phyloP scores from a whole-genome alignment of 2,797 vertebrate species.

The Rhyacichthys aspro region DNA sequence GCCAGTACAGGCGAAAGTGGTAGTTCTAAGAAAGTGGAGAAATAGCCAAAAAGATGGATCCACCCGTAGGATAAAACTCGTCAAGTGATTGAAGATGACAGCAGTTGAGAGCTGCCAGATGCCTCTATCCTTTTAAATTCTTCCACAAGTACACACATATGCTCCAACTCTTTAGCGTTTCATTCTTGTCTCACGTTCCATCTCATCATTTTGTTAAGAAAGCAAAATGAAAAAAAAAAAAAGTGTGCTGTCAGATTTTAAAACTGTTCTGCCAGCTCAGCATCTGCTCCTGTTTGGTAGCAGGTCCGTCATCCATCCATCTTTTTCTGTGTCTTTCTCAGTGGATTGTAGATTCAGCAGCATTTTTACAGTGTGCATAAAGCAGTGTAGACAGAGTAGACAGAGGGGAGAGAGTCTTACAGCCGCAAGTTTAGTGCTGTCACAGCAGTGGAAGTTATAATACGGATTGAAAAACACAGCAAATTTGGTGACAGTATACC shows the following conservation, averaged over 20 bases:
- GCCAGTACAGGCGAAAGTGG: background rate
- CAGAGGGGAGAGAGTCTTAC: background rate
- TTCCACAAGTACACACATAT: constrained; percentile 8
- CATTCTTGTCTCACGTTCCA: constrained; percentile 1
- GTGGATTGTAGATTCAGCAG: constrained; percentile 42
- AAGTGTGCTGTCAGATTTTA: constrained; percentile 4
- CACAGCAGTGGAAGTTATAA: constrained; percentile 14
- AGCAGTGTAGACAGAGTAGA: constrained; percentile 4
- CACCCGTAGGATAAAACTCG: constrained; percentile 8
- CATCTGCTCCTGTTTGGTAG: constrained; percentile 15
- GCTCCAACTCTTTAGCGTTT: background rate
- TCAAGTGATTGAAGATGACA: constrained; percentile 19
- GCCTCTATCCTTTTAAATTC: constrained; percentile 8
- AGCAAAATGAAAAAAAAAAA: constrained; percentile 6
- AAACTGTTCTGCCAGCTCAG: constrained; percentile 18
- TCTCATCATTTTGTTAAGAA: constrained; percentile 16
- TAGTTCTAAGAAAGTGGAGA: background rate
- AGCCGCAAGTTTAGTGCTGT: constrained; percentile 32
- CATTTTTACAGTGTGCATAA: constrained; percentile 4
- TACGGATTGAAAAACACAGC: constrained; percentile 16
- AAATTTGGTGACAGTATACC: constrained; percentile 4
- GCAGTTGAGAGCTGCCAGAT: constrained; percentile 3
- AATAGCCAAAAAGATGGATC: background rate
- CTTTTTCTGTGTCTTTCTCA: constrained; percentile 16
- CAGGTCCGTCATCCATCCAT: constrained; percentile 13